These are phyloP conservation scores for Micrastur ruficollis DNA, from an alignment of 2,797 vertebrate genomes.

Conservation along the genomic window DNA sequence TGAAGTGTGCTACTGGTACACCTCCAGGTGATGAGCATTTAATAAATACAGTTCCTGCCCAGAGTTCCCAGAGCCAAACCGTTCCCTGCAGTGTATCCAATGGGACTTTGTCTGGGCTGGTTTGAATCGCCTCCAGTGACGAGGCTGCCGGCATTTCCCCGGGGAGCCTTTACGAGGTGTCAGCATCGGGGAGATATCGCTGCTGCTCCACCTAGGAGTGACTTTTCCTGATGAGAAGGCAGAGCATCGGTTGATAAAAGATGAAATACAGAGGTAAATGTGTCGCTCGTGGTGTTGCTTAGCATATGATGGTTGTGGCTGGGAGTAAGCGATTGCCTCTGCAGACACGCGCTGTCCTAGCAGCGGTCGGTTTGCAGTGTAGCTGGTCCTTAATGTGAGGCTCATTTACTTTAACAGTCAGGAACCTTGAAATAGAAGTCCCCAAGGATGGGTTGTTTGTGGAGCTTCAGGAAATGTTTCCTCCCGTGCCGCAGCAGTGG, in stretches of 20 bases:
- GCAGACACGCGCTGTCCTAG: not conserved
- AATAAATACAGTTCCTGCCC: not conserved
- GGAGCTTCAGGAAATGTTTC: constrained; percentile 62
- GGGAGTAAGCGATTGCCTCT: not conserved
- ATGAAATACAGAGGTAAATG: constrained; percentile 16
- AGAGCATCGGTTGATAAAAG: not conserved
- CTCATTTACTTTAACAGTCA: constrained; percentile 73
- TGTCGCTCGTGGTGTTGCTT: not conserved
- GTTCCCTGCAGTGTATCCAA: not conserved
- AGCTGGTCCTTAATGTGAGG: constrained; percentile 64
- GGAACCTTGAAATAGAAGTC: constrained; percentile 71
- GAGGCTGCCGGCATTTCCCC: not conserved
- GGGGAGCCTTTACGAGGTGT: constrained; percentile 21
- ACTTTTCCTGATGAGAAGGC: constrained; percentile 28
- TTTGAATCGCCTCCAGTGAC: not conserved
- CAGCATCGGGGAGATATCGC: not conserved
- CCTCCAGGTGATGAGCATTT: not conserved
- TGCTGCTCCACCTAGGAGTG: constrained; percentile 8
- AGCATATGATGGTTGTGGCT: not conserved
- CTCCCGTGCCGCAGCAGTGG: not conserved
- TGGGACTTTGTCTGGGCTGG: not conserved
- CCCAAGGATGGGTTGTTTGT: constrained; percentile 67
- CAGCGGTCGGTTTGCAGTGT: constrained; percentile 2
- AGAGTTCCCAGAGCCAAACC: not conserved
- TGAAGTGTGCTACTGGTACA: not conserved